phyloP scores from a whole-genome alignment of 2,797 vertebrate genomes.

The Cyclopterus lumpus region DNA sequence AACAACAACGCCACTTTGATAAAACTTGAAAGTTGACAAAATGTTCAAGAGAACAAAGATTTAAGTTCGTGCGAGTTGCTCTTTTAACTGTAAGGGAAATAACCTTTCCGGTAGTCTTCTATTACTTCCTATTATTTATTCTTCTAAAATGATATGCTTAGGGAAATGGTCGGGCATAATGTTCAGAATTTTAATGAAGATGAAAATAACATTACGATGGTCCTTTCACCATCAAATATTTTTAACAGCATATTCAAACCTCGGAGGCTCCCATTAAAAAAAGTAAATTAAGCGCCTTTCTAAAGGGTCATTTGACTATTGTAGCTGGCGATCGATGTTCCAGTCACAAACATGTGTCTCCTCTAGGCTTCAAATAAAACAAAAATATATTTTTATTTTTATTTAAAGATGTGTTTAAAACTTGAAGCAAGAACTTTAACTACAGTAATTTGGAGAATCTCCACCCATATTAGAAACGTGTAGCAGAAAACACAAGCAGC shows the following conservation, averaged over 20 bases:
- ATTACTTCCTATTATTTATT: neutral
- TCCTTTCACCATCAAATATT: neutral
- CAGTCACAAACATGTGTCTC: neutral
- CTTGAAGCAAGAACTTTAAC: neutral
- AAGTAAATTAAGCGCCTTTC: neutral
- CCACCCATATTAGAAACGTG: neutral
- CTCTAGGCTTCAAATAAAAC: neutral
- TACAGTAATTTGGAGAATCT: neutral
- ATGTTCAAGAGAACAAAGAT: neutral
- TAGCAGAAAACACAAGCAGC: neutral
- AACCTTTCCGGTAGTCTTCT: neutral
- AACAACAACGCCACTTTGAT: slow-evolving; percentile 20
- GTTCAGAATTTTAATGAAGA: neutral
- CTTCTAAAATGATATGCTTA: neutral
- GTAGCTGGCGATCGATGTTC: neutral
- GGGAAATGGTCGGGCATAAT: neutral
- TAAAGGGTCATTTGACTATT: neutral
- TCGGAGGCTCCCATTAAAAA: neutral
- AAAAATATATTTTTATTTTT: fast-evolving
- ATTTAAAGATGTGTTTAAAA: neutral
- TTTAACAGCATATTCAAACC: neutral
- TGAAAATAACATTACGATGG: neutral
- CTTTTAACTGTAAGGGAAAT: slow-evolving; percentile 1
- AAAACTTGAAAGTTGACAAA: slow-evolving; percentile 13
- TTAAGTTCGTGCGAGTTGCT: neutral